phyloP scores from a whole-genome alignment of 1,140 invertebrate genomes.

The Ylistrum balloti region DNA sequence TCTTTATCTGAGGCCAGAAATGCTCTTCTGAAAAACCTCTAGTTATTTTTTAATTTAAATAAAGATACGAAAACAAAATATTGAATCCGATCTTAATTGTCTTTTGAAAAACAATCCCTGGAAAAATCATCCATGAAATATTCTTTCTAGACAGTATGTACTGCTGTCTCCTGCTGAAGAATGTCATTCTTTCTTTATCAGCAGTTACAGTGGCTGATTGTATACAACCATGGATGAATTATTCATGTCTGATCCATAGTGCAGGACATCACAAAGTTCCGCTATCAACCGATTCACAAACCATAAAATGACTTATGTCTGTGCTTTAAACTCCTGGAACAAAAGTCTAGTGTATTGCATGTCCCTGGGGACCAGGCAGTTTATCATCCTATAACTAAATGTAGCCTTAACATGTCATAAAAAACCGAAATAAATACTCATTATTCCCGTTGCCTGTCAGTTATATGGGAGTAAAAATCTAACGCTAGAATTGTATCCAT shows the following conservation, averaged over 20 bases:
- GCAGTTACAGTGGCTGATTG: neutral
- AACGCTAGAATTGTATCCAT: neutral
- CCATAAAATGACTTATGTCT: constrained; percentile 9
- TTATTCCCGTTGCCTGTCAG: neutral
- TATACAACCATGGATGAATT: neutral
- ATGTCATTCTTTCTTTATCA: no score
- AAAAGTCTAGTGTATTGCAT: neutral
- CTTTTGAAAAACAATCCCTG: no score
- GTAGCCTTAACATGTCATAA: neutral
- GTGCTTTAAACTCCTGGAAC: neutral
- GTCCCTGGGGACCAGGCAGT: neutral
- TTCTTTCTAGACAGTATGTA: no score
- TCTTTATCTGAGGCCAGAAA: no score
- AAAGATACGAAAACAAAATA: no score
- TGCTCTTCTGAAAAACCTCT: no score
- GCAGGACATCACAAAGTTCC: neutral
- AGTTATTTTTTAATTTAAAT: no score
- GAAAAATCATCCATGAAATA: no score
- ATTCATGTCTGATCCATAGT: neutral
- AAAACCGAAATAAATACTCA: no score
- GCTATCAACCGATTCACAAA: neutral
- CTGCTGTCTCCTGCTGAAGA: no score
- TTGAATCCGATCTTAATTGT: no score
- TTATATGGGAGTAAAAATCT: neutral
- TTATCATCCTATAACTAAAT: neutral